Evolutionary conservation across 2,113 vertebrate genomes (phyloP).

Genomic region (Tupaia tana): DNA sequence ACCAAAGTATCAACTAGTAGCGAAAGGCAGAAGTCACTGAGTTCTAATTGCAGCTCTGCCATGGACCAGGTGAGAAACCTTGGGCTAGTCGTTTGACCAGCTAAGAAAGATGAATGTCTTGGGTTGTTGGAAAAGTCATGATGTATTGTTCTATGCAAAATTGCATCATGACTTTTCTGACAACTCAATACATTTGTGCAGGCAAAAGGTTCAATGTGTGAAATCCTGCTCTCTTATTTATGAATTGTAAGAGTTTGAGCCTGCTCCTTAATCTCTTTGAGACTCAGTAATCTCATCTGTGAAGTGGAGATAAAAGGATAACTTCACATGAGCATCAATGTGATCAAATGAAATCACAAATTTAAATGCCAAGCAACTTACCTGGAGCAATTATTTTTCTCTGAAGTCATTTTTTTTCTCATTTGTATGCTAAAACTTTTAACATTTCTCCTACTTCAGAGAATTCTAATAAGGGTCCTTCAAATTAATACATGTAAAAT

Average conservation of each 20-base stretch:
- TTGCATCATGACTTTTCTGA: too few relatives aligned
- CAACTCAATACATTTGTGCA: not conserved
- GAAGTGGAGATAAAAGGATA: not conserved
- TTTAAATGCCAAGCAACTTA: not conserved
- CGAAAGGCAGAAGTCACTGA: accelerated
- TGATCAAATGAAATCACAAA: not conserved
- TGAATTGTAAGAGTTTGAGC: not conserved
- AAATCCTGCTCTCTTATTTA: not conserved
- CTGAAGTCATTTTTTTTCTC: not conserved
- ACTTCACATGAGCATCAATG: not conserved
- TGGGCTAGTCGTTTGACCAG: not conserved
- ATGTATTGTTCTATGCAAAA: too few relatives aligned
- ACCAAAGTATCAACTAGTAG: accelerated
- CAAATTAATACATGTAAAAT: not conserved
- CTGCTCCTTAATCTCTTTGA: not conserved
- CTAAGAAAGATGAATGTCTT: not conserved
- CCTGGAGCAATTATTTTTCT: not conserved
- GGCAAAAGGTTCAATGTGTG: not conserved
- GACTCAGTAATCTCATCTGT: not conserved
- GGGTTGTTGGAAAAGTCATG: too few relatives aligned
- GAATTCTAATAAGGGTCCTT: not conserved
- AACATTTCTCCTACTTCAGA: not conserved
- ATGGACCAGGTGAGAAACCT: not conserved
- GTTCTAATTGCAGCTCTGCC: not conserved
- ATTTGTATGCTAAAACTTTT: not conserved